phyloP scores from a whole-genome alignment of 2,113 vertebrate species.

The Bubalus kerabau region DNA sequence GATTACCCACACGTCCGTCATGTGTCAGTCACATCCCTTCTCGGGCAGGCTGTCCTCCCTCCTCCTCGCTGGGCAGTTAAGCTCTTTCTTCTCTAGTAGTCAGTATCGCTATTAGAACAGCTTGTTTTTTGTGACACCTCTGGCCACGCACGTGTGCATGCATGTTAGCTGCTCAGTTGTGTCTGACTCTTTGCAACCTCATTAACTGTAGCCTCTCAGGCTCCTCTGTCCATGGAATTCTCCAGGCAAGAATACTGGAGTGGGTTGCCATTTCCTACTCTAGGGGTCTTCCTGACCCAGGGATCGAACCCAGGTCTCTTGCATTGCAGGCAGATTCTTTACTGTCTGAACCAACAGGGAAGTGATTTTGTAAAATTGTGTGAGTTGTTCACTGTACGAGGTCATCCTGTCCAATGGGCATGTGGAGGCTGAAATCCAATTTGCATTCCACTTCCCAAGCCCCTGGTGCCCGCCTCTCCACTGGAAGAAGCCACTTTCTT shows the following conservation, averaged over 20 bases:
- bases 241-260: neutral
- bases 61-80: neutral
- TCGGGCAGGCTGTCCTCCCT: neutral
- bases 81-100: neutral
- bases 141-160: neutral
- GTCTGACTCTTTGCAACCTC: neutral
- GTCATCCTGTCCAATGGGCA: neutral
- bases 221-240: neutral
- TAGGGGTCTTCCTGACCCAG: neutral
- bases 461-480: neutral
- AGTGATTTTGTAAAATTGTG: neutral
- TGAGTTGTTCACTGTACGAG: neutral
- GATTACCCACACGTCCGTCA: neutral
- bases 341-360: neutral
- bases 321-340: neutral
- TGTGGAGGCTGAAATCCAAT: neutral
- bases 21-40: conserved; percentile 8
- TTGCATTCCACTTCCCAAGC: neutral
- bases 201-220: neutral
- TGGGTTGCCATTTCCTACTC: neutral
- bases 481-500: neutral
- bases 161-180: neutral
- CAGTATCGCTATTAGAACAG: neutral
- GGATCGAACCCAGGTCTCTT: neutral
- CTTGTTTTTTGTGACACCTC: neutral